Evolutionary conservation across 2,113 vertebrate genomes (phyloP), one percentile per base, ranked within the genome.

Genomic region (Ochotona princeps): DNA sequence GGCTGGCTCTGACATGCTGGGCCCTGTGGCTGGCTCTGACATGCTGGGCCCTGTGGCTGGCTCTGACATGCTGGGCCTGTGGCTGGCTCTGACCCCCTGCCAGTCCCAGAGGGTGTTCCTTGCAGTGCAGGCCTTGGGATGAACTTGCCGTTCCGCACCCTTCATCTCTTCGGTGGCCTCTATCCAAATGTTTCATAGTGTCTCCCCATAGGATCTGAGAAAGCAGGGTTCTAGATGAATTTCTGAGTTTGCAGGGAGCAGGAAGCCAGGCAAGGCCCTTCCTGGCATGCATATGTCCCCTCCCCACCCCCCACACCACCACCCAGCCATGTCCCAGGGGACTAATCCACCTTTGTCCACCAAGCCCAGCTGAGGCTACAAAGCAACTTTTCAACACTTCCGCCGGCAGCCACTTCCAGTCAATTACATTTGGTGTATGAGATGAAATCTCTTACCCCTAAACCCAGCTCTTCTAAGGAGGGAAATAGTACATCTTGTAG

Each of bases 271-370:
- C 12, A 49, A 51, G 60, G 74, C 75, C 18, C 51, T 32, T 72
- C n/a, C 60, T 26, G 28, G 54, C 66, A 15, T 1, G 5, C 0
- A 11, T 28, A n/a, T 3, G 7, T 1, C 32, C 30, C 30, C 11
- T 5, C 30, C 67, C 5, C 38, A 44, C 11, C 5, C 30, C 67
- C 5, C 38, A 44, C 38, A 44, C 38, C 38, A 44, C 4, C 38
- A 3, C 38, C 38, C 8, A 15, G 12, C 49, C 20, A 12, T 1
- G 26, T 57, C 9, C 63, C 8, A 14, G 2, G 30, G 3, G 66
- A 67, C 23, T n/a, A 30, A 75, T 30, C 25, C 28, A 49, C 54
- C 76, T 73, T 75, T 72, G 51, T 26, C 30, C 32, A 30, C 13
- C n/a, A 26, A 95, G 32, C 47, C 79, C 35, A 51, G 51, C 2